Conservation (phyloP, 2,797 vertebrate species). For the Nyctalus aviator region DNA sequence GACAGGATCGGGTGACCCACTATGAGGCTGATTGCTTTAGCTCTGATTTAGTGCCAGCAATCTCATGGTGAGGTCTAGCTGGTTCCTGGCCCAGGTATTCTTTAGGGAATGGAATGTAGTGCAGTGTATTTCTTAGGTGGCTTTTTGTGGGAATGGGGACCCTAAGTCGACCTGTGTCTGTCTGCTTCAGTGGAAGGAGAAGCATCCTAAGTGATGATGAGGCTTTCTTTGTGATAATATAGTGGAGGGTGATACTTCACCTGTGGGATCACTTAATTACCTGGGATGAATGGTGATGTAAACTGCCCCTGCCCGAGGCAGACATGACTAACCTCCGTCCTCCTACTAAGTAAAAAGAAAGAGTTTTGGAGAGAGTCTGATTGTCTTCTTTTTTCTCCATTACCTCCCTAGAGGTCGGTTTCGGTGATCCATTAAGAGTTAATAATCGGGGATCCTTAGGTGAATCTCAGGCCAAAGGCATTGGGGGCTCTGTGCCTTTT, state of each 20-base stretch:
- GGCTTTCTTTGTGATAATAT: conserved; percentile 49
- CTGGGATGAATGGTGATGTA: neutral
- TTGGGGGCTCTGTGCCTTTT: conserved; percentile 61
- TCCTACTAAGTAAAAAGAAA: conserved; percentile 36
- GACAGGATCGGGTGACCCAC: conserved; percentile 46
- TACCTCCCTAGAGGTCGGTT: neutral
- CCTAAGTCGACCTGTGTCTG: conserved; percentile 34
- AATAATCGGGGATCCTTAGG: conserved; percentile 60
- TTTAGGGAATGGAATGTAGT: neutral
- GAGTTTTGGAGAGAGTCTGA: conserved; percentile 12
- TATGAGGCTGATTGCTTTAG: conserved; percentile 43
- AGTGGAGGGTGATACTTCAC: conserved; percentile 16
- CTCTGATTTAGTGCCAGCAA: neutral
- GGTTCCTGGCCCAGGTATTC: conserved; percentile 65
- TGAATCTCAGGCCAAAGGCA: conserved; percentile 67
- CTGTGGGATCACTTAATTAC: conserved; percentile 65
- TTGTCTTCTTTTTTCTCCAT: neutral
- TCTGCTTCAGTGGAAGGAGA: conserved; percentile 50
- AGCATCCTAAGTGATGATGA: conserved; percentile 32
- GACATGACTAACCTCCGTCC: conserved; percentile 47
- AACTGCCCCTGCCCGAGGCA: neutral
- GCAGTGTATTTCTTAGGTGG: conserved; percentile 42
- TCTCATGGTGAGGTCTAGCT: conserved; percentile 58
- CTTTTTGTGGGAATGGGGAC: conserved; percentile 24
- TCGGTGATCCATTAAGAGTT: neutral